Base-by-base conservation (phyloP, 2,797 vertebrate species). In the Eupleurogrammus muticus region DNA sequence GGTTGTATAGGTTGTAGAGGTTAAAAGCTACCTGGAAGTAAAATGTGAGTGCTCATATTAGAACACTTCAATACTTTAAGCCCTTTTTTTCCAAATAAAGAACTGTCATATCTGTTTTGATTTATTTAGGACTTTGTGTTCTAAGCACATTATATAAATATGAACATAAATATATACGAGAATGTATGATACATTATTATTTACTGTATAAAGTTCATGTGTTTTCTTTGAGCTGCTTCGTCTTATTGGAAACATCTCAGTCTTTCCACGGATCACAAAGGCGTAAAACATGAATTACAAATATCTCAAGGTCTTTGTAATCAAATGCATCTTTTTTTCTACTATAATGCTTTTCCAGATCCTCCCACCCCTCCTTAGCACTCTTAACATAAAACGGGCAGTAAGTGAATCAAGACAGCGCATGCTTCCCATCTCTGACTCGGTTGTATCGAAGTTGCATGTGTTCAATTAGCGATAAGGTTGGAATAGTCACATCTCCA, bases 11-110 rank as follows among this genome's bases (percentile, higher is more conserved):
- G n/a, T n/a, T n/a, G n/a, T 65, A 40, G 46, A 76, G 76, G 74
- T 70, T 76, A 73, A 90, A 86, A 88, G 88, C 91, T 91, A 90
- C 84, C 83, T 87, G 89, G 79, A 85, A 74, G 75, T 79, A 79
- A 83, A 88, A 89, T 68, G 67, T 28, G 75, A 89, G 84, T 17
- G 54, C 73, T 71, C 10, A 4, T 48, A 62, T 65, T 82, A 80
- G 68, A 80, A 81, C 78, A 77, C 74, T 81, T 75, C 56, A 62
- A 34, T 75, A 23, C 59, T 73, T 82, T 62, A 80, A 78, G 70
- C 57, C 0, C 0, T 44, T 77, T 74, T 28, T 35, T 59, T 78
- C 21, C 77, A 6, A 75, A 75, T 70, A 69, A 52, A 59, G 9
- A 49, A 74, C 63, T 64, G 56, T 56, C 66, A 51, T n/a, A 70